Evolutionary conservation across 2,888 invertebrate species (phyloP).

Genomic region (Eupeodes latifasciatus): DNA sequence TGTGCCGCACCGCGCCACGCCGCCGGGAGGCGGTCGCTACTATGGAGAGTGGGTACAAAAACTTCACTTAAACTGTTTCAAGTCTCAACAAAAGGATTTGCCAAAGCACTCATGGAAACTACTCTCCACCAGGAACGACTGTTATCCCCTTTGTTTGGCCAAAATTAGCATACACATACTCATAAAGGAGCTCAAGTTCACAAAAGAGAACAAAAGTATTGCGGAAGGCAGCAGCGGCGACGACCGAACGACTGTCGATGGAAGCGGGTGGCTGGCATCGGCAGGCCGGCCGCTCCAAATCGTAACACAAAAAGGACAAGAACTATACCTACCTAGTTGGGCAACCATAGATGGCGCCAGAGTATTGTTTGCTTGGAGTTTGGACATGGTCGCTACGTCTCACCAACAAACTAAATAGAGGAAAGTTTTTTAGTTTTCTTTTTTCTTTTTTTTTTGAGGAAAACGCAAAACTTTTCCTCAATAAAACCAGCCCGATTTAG

Average conservation of each 20-base stretch:
- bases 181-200: conserved; percentile 70
- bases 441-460: conserved; percentile 22
- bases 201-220: conserved; percentile 53
- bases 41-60: conserved; percentile 19
- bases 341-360: conserved; percentile 64
- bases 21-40: background rate
- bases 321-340: background rate
- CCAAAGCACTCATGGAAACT: conserved; percentile 47
- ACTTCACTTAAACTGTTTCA: conserved; percentile 66
- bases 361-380: conserved; percentile 64
- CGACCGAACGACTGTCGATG: background rate
- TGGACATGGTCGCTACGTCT: conserved; percentile 64
- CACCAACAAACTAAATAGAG: conserved; percentile 12
- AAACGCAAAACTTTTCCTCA: conserved; percentile 56
- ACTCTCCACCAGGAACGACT: conserved; percentile 18
- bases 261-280: background rate
- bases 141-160: conserved; percentile 35
- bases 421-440: background rate
- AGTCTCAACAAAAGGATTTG: conserved; percentile 58
- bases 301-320: conserved; percentile 13
- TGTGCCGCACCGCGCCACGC: background rate
- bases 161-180: conserved; percentile 70
- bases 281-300: background rate
- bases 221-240: background rate
- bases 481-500: conserved; percentile 1